Base-by-base conservation (phyloP, 2,888 invertebrate genomes). In the Lamproptera curius region DNA sequence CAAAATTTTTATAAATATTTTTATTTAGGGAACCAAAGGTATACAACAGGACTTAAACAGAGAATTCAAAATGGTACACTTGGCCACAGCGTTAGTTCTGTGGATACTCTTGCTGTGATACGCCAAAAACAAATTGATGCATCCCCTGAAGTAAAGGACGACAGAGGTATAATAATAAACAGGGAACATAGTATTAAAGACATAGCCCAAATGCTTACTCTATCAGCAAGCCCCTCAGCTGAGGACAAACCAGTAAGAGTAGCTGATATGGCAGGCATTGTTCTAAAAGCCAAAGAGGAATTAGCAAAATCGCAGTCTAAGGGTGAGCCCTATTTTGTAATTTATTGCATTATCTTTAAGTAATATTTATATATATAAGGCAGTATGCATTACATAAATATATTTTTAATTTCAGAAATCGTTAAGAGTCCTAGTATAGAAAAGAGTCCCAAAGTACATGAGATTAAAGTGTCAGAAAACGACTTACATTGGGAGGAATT, bases 401-500 rank as follows among this genome's bases (percentile, higher is more conserved):
- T 11, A 11, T 31, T 28, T 11, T 11, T 31, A 31, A 50, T 68
- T 70, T 9, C 85, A 82, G 95, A 93, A 82, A 91, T 92, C 48
- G 75, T 93, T 62, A 91, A 94, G 81, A 92, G 92, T 70, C 90
- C 94, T 51, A 90, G 93, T 0, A 88, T 89, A 57, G 94, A 92
- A 69, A 92, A 89, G 63, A 83, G 88, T 62, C 90, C 90, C 59
- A 93, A 91, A 77, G 68, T 90, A 20, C 75, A 73, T 35, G 94
- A 95, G 70, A 89, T 91, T 23, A 96, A 96, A 76, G 95, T 97
- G 70, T 94, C 96, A 0, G 97, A 97, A 79, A 96, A 95, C 67
- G 98, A 98, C 67, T 79, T 98, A 1, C 96, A 97, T 67, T 99
- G 99, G 98, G 98, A 98, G 68, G 95, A 96, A 67, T 78, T 98